Conservation (phyloP, 2,888 invertebrate genomes). For the Bombylius discolor region DNA sequence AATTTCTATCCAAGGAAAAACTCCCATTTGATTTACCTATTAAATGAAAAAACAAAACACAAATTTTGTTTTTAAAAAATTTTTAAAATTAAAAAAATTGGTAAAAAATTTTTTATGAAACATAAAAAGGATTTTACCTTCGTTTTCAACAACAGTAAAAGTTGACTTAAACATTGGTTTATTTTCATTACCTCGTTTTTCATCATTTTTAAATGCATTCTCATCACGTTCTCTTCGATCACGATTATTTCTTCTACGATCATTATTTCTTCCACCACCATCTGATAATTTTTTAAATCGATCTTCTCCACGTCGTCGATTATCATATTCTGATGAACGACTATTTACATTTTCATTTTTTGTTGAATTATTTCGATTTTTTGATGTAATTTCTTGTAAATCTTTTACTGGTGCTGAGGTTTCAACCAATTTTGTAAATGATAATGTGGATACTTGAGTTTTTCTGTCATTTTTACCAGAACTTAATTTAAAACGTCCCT, state of each 20-base stretch:
- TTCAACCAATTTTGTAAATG: constrained; percentile 16
- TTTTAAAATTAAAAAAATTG: background rate
- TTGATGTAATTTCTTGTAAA: constrained; percentile 11
- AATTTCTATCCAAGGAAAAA: too few species aligned
- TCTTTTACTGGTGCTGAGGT: constrained; percentile 10
- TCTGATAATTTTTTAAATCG: constrained; percentile 1
- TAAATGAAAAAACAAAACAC: too few species aligned
- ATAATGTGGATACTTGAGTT: constrained; percentile 11
- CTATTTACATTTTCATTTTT: background rate
- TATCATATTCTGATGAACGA: background rate
- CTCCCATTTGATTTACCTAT: too few species aligned
- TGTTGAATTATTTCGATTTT: background rate
- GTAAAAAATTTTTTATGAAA: too few species aligned
- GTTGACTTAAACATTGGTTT: constrained; percentile 16
- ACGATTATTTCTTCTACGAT: constrained; percentile 1
- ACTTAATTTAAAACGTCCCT: constrained; percentile 17
- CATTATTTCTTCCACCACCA: background rate
- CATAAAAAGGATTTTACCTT: constrained; percentile 3
- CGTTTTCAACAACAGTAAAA: constrained; percentile 16
- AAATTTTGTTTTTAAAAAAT: too few species aligned
- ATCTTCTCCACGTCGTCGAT: constrained; percentile 1
- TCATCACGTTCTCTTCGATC: constrained; percentile 4
- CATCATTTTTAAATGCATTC: background rate
- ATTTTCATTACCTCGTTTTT: constrained; percentile 4
- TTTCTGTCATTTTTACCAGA: constrained; percentile 12